Percentiles rank a stretch among this genome's conserved stretches.
These are phyloP conservation scores for Brotula barbata DNA, from an alignment of 2,797 vertebrate species.

Conservation along the genomic window DNA sequence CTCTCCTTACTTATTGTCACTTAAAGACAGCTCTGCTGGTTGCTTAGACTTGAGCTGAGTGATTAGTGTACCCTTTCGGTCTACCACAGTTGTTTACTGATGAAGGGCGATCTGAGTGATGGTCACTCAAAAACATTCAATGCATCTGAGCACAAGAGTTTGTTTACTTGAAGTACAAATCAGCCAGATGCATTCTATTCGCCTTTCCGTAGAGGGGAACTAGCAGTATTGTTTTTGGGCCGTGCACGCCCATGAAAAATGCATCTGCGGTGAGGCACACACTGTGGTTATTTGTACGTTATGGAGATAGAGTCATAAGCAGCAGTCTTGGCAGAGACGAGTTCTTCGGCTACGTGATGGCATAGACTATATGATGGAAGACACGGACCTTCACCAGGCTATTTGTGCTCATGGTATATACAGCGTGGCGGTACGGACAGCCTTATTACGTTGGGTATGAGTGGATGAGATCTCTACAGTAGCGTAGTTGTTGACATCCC, in stretches of 20 bases:
- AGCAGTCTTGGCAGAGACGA: conserved; percentile 6
- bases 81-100: conserved; percentile 66
- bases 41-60: conserved; percentile 60
- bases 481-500: too few relatives aligned
- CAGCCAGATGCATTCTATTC: conserved; percentile 17
- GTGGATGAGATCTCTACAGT: too few relatives aligned
- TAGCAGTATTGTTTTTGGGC: conserved; percentile 8
- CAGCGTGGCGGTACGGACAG: too few relatives aligned
- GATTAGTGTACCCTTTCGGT: conserved; percentile 68
- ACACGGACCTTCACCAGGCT: background rate
- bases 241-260: conserved; percentile 14
- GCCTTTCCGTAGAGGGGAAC: conserved; percentile 1
- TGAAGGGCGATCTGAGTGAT: conserved; percentile 58
- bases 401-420: background rate
- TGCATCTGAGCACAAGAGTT: conserved; percentile 39
- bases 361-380: background rate
- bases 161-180: conserved; percentile 51
- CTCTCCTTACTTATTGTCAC: conserved; percentile 48
- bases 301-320: conserved; percentile 8
- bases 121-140: conserved; percentile 47
- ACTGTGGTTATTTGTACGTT: conserved; percentile 24
- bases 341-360: conserved; percentile 17
- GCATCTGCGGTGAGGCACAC: conserved; percentile 13
- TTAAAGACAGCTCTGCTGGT: conserved; percentile 47
- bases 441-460: too few relatives aligned